Evolutionary conservation across 1,140 invertebrate genomes (phyloP).

Genomic region (Heliconius hewitsoni): DNA sequence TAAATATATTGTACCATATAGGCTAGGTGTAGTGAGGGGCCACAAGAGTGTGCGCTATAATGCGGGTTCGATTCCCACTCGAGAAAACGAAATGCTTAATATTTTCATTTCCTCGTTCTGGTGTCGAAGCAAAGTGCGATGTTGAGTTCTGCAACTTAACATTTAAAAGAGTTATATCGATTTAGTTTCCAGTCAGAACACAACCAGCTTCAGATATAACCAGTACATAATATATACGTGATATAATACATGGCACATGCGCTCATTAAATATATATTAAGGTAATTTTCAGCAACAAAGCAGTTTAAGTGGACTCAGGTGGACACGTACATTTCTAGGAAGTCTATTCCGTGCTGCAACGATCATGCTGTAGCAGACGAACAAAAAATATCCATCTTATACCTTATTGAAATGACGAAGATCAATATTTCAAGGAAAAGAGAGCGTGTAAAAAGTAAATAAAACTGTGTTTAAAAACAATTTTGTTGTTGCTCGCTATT

Average conservation of each 20-base stretch:
- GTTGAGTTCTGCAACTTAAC: too few relatives aligned
- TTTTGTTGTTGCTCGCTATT: not conserved
- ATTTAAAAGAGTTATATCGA: too few relatives aligned
- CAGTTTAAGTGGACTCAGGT: slow-evolving; percentile 6
- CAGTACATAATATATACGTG: not conserved
- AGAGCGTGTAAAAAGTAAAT: slow-evolving; percentile 22
- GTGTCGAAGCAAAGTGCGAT: too few relatives aligned
- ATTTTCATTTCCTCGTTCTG: too few relatives aligned
- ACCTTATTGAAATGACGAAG: slow-evolving; percentile 18
- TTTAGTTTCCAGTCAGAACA: not conserved
- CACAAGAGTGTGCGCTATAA: too few relatives aligned
- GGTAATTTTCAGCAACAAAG: slow-evolving; percentile 15
- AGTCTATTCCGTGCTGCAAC: slow-evolving; percentile 20
- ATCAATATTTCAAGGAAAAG: slow-evolving; percentile 16
- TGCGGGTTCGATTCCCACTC: too few relatives aligned
- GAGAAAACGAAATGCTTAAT: too few relatives aligned
- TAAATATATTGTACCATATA: too few relatives aligned
- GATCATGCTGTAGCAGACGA: slow-evolving; percentile 14
- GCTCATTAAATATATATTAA: slow-evolving; percentile 10
- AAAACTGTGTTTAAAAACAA: slow-evolving; percentile 9
- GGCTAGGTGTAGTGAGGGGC: too few relatives aligned
- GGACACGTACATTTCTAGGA: slow-evolving; percentile 17
- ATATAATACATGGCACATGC: not conserved
- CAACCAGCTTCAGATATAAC: too few relatives aligned
- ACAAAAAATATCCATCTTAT: slow-evolving; percentile 24